phyloP scores from a whole-genome alignment of 1,140 invertebrate genomes.

The Drosophila insularis region DNA sequence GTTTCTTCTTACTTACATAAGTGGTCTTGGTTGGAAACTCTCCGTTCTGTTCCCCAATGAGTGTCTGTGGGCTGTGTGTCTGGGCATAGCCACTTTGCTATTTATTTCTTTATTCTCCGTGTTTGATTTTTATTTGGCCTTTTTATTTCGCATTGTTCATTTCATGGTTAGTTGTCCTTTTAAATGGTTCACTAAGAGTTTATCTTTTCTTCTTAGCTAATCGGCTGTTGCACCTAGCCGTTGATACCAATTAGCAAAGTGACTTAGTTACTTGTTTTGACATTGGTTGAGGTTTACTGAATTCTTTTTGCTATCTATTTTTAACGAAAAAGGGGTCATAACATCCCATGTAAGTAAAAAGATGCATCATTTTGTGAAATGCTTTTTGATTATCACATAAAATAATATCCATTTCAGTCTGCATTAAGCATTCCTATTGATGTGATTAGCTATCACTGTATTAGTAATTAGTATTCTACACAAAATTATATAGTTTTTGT shows the following conservation, averaged over 20 bases:
- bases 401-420: too few relatives aligned
- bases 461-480: too few relatives aligned
- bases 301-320: neutral
- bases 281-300: neutral
- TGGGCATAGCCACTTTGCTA: slow-evolving; percentile 26
- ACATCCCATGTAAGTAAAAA: too few relatives aligned
- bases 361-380: too few relatives aligned
- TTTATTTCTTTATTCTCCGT: slow-evolving; percentile 66
- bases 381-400: too few relatives aligned
- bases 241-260: slow-evolving; percentile 4
- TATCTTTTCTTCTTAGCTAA: slow-evolving; percentile 13
- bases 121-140: slow-evolving; percentile 66
- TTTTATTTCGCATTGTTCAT: slow-evolving; percentile 68
- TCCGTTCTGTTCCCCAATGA: neutral
- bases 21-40: slow-evolving; percentile 30
- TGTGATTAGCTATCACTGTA: too few relatives aligned
- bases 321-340: too few relatives aligned
- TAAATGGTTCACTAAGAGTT: slow-evolving; percentile 58
- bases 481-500: too few relatives aligned
- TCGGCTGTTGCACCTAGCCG: neutral
- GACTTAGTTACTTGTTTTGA: neutral
- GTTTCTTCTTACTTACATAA: slow-evolving; percentile 63
- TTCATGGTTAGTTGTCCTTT: slow-evolving; percentile 76
- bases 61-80: neutral
- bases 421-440: too few relatives aligned